phyloP scores from a whole-genome alignment of 1,140 invertebrate genomes.

The Steinernema feltiae region DNA sequence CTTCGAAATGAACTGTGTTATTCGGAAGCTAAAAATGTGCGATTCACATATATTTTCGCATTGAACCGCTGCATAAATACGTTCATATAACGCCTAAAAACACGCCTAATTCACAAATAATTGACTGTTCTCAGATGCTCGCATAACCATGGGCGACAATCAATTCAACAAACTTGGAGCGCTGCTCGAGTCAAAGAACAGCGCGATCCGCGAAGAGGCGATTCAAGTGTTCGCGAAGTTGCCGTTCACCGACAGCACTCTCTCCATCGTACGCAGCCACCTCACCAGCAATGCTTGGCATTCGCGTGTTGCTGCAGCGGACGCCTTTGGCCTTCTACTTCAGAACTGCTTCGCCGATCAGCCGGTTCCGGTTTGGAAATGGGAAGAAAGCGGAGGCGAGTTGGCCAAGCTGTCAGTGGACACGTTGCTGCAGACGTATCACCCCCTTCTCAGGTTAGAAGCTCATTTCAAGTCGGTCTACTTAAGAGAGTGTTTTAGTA shows the following conservation, averaged over 20 bases:
- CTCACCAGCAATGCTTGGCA: background rate
- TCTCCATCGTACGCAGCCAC: background rate
- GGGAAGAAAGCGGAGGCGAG: background rate
- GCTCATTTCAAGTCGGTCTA: background rate
- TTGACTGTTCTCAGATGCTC: background rate
- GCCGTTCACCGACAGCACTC: background rate
- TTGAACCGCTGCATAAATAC: no score
- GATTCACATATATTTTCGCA: no score
- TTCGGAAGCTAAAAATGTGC: no score
- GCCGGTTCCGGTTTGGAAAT: background rate
- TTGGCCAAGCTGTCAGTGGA: background rate
- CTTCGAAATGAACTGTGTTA: no score
- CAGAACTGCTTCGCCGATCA: background rate
- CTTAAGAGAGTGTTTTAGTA: background rate
- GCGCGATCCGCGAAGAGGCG: constrained; percentile 5
- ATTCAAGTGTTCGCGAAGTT: background rate
- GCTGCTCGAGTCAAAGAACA: constrained; percentile 8
- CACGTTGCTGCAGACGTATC: background rate
- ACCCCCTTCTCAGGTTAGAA: background rate
- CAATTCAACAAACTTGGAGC: constrained; percentile 1
- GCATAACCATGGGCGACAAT: background rate
- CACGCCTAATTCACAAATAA: no score
- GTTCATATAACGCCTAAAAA: no score
- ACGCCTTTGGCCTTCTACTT: background rate
- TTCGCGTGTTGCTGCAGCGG: background rate